phyloP scores from a whole-genome alignment of 2,888 invertebrate genomes.

The Malthinus flaveolus region DNA sequence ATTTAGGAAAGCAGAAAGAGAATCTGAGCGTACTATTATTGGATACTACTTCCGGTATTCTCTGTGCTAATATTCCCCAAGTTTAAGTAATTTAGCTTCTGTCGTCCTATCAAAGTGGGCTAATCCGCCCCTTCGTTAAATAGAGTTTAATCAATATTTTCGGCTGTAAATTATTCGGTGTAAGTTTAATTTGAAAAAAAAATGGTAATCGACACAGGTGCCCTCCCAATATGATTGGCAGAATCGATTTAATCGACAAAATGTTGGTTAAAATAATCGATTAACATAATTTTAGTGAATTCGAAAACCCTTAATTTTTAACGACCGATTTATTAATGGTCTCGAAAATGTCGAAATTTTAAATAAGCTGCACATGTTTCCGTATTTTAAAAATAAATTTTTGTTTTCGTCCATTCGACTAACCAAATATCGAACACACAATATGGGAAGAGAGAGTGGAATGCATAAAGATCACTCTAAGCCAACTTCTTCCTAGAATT shows the following conservation, averaged over 20 bases:
- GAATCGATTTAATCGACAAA: constrained; percentile 7
- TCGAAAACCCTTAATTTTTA: neutral
- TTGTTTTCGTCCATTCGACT: too few species aligned
- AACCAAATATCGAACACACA: neutral
- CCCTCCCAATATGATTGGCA: constrained; percentile 2
- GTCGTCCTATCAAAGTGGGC: too few species aligned
- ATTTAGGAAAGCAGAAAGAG: too few species aligned
- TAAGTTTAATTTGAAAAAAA: neutral
- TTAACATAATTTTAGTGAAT: neutral
- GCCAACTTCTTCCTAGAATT: constrained; percentile 16
- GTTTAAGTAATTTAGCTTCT: too few species aligned
- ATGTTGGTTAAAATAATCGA: constrained; percentile 7
- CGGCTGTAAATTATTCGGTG: neutral
- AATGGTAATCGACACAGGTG: constrained; percentile 5
- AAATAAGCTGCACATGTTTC: too few species aligned
- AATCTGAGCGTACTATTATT: too few species aligned
- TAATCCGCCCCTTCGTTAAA: neutral
- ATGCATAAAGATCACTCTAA: neutral
- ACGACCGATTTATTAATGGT: too few species aligned
- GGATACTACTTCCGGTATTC: too few species aligned
- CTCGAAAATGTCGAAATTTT: too few species aligned
- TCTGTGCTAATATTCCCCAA: too few species aligned
- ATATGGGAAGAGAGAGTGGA: neutral
- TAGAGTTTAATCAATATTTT: constrained; percentile 4
- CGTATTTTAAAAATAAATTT: too few species aligned